Conservation (phyloP, 2,113 vertebrate species). For the Spilogale gracilis region DNA sequence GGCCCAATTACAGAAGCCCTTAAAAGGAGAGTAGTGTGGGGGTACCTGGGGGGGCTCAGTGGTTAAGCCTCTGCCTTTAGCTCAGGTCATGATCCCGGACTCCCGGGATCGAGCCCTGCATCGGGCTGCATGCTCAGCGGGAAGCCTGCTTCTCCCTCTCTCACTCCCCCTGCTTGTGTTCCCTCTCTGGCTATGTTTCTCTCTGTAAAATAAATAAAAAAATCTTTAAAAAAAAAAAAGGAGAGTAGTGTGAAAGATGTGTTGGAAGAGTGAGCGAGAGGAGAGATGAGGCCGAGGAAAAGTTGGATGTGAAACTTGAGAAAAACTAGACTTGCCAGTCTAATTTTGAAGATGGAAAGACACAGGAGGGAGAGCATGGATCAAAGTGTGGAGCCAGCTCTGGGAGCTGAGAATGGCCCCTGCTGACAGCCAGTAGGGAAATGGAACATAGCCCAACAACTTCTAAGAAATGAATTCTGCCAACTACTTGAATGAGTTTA, state of each 20-base stretch:
- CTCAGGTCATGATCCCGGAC: too few relatives aligned
- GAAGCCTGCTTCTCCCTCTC: too few relatives aligned
- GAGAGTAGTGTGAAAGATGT: neutral
- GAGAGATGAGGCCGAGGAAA: neutral
- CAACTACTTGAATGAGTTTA: neutral
- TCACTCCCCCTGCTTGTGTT: too few relatives aligned
- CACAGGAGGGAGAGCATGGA: neutral
- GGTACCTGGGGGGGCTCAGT: too few relatives aligned
- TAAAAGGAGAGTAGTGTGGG: neutral
- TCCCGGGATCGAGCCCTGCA: too few relatives aligned
- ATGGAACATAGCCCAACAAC: too few relatives aligned
- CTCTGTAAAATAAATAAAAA: too few relatives aligned
- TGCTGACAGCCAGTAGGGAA: too few relatives aligned
- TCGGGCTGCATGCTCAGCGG: too few relatives aligned
- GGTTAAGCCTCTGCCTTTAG: too few relatives aligned
- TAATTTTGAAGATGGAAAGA: neutral
- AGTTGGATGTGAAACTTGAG: neutral
- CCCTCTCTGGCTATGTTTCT: too few relatives aligned
- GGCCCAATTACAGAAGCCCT: neutral
- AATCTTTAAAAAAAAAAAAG: neutral
- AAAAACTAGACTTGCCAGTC: neutral
- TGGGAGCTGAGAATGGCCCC: neutral
- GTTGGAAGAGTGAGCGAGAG: neutral
- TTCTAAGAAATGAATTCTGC: neutral
- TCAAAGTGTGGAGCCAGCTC: fast-evolving